Evolutionary conservation across 1,140 invertebrate genomes (phyloP).

Genomic region (Lethrus apterus): DNA sequence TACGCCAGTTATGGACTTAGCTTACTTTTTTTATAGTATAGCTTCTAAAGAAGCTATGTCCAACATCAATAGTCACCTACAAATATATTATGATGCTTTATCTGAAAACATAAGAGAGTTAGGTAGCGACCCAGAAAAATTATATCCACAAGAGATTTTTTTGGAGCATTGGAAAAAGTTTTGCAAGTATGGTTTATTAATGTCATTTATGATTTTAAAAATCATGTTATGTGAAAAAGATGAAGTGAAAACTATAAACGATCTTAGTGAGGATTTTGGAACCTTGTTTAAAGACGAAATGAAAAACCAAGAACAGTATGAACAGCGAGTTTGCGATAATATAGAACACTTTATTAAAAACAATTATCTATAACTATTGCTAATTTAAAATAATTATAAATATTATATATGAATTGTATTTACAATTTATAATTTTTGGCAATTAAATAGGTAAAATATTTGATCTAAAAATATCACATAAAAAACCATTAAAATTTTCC

Average conservation of each 20-base stretch:
- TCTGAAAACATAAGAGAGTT: slow-evolving; percentile 27
- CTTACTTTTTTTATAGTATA: slow-evolving; percentile 48
- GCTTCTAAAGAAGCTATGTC: slow-evolving; percentile 44
- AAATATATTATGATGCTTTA: slow-evolving; percentile 49
- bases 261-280: too few relatives aligned
- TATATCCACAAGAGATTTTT: slow-evolving; percentile 44
- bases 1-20: slow-evolving; percentile 49
- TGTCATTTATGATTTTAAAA: not conserved
- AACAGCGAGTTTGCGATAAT: too few relatives aligned
- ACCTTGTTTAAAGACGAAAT: too few relatives aligned
- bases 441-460: too few relatives aligned
- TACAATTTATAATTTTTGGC: too few relatives aligned
- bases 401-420: too few relatives aligned
- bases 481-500: too few relatives aligned
- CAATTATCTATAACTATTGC: too few relatives aligned
- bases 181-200: not conserved
- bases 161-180: slow-evolving; percentile 36
- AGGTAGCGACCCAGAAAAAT: slow-evolving; percentile 38
- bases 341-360: too few relatives aligned
- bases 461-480: too few relatives aligned
- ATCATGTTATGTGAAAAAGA: not conserved
- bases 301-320: too few relatives aligned
- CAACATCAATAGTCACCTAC: slow-evolving; percentile 42
- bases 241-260: slow-evolving; percentile 14
- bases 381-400: too few relatives aligned